Conservation (phyloP, 2,113 vertebrate species). For the Nestor notabilis region DNA sequence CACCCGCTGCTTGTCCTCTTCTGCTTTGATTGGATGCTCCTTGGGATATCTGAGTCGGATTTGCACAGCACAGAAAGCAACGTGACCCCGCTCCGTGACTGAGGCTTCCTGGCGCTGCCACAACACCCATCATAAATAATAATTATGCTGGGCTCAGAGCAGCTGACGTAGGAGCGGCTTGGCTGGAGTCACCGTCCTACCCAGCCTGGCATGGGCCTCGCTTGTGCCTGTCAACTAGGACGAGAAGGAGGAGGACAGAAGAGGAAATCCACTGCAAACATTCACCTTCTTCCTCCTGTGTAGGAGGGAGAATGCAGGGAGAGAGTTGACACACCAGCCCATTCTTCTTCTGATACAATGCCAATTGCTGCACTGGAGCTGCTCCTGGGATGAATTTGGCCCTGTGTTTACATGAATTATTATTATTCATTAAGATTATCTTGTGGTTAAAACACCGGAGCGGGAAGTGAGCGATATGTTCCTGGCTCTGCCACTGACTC, state of each 20-base stretch:
- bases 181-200: not conserved
- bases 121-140: not conserved
- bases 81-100: not conserved
- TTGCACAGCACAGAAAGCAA: not conserved
- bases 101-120: conserved; percentile 1
- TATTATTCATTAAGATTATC: conserved; percentile 51
- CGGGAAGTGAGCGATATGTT: conserved; percentile 29
- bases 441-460: conserved; percentile 32
- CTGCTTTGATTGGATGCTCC: not conserved
- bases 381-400: not conserved
- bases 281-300: not conserved
- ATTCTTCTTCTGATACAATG: not conserved
- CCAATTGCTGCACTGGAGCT: not conserved
- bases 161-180: conserved; percentile 30
- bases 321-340: not conserved
- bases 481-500: conserved; percentile 35
- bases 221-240: not conserved
- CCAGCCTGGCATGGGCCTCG: not conserved
- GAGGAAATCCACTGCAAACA: conserved; percentile 13
- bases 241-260: not conserved
- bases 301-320: not conserved
- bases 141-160: not conserved
- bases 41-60: accelerated
- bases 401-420: not conserved
- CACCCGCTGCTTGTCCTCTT: not conserved